Evolutionary conservation across 2,113 vertebrate genomes (phyloP).

Genomic region (Spea multiplicata): DNA sequence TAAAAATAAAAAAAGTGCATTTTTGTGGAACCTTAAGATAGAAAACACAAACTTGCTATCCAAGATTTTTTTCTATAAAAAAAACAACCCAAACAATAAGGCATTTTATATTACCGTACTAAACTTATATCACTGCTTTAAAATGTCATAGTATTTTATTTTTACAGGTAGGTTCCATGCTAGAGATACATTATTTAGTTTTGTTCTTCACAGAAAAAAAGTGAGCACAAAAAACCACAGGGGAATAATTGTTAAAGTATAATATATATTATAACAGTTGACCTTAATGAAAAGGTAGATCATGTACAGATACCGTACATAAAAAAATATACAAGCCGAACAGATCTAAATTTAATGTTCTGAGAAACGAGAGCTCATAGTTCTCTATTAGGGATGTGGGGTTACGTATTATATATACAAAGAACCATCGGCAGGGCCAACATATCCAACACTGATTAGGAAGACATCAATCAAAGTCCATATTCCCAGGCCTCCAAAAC

Average conservation of each 20-base stretch:
- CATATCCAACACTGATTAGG: conserved; percentile 91
- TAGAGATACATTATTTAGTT: too few relatives aligned
- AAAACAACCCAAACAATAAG: too few relatives aligned
- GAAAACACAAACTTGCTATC: too few relatives aligned
- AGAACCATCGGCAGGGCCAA: conserved; percentile 93
- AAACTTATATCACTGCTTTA: too few relatives aligned
- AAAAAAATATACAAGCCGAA: conserved; percentile 52
- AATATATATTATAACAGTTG: conserved; percentile 56
- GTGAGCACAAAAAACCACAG: too few relatives aligned
- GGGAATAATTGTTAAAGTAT: conserved; percentile 46
- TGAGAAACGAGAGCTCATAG: conserved; percentile 18
- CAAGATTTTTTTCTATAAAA: too few relatives aligned
- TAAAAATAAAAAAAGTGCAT: too few relatives aligned
- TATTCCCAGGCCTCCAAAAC: conserved; percentile 95
- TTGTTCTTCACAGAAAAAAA: too few relatives aligned
- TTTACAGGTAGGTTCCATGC: too few relatives aligned
- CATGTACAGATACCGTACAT: conserved; percentile 80
- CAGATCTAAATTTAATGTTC: conserved; percentile 13
- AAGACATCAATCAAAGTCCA: conserved; percentile 96
- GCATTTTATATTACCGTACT: too few relatives aligned
- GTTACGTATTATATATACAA: conserved; percentile 82
- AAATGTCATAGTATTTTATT: too few relatives aligned
- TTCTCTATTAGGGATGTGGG: not conserved
- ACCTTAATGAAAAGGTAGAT: conserved; percentile 72
- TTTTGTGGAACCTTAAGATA: too few relatives aligned